These are phyloP conservation scores for Chloebia gouldiae DNA, from an alignment of 2,113 vertebrate species.

Conservation along the genomic window DNA sequence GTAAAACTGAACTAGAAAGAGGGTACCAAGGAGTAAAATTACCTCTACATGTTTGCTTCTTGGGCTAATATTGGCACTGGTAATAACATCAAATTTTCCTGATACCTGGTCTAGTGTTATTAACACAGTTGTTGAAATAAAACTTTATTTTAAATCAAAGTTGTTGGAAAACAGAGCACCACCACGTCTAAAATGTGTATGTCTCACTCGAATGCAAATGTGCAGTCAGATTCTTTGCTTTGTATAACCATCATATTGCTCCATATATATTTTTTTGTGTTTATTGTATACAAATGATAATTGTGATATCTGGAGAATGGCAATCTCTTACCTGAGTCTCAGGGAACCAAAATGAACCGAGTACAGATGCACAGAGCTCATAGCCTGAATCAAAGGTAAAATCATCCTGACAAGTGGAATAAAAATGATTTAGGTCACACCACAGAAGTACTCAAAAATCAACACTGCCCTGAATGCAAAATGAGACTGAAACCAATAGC, in stretches of 20 bases:
- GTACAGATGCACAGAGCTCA: not conserved
- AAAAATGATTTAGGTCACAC: not conserved
- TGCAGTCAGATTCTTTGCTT: not conserved
- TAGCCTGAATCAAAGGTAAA: not conserved
- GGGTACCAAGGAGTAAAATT: not conserved
- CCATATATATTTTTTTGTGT: not conserved
- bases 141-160: not conserved
- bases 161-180: not conserved
- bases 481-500: conserved; percentile 14
- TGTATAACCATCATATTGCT: fast-evolving
- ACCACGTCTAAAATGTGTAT: not conserved
- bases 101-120: not conserved
- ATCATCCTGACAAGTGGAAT: not conserved
- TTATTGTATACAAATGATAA: not conserved
- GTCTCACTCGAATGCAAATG: not conserved
- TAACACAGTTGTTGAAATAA: not conserved
- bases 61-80: not conserved
- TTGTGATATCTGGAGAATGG: not conserved
- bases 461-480: conserved; percentile 20
- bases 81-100: not conserved
- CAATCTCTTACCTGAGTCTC: not conserved
- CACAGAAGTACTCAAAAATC: not conserved
- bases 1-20: not conserved
- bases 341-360: not conserved
- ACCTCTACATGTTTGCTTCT: not conserved